A percentile compares a stretch with the other conserved stretches of the same genome.
Conservation (phyloP, 2,888 invertebrate genomes). For the Ecdyonurus torrentis region DNA sequence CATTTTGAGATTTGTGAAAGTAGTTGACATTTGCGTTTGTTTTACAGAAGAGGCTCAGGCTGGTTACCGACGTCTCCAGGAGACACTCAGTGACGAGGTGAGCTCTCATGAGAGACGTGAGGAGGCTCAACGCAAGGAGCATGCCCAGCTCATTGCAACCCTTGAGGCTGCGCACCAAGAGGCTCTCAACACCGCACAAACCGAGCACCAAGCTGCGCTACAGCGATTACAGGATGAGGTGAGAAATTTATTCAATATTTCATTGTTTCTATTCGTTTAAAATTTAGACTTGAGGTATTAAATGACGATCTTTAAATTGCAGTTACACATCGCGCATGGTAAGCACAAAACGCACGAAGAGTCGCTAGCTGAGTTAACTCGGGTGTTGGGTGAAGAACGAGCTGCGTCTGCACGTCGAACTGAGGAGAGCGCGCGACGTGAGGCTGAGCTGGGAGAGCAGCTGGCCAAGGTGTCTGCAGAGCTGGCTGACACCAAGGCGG, state of each 20-base stretch:
- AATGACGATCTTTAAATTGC: too few species aligned
- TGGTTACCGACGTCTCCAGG: slow-evolving; percentile 24
- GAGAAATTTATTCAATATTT: too few species aligned
- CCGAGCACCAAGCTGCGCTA: slow-evolving; percentile 22
- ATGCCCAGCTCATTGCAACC: slow-evolving; percentile 23
- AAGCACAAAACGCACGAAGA: background rate
- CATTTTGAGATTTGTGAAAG: too few species aligned
- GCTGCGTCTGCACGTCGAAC: slow-evolving; percentile 17
- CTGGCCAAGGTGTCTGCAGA: slow-evolving; percentile 19
- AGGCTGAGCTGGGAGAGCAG: slow-evolving; percentile 19
- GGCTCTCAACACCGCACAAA: slow-evolving; percentile 18
- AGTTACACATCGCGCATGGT: too few species aligned
- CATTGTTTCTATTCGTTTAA: too few species aligned
- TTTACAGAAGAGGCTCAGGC: slow-evolving; percentile 25
- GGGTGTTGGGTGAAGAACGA: slow-evolving; percentile 18
- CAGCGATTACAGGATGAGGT: background rate
- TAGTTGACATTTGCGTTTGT: background rate
- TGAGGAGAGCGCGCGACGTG: slow-evolving; percentile 20
- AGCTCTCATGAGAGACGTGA: background rate
- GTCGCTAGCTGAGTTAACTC: background rate
- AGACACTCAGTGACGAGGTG: slow-evolving; percentile 25
- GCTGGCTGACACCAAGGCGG: slow-evolving; percentile 23
- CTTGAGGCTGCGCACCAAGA: slow-evolving; percentile 13
- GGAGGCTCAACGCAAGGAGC: slow-evolving; percentile 17
- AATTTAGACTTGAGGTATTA: too few species aligned